Evolutionary conservation across 2,113 vertebrate genomes (phyloP).

Genomic region (Plecturocebus donacophilus): DNA sequence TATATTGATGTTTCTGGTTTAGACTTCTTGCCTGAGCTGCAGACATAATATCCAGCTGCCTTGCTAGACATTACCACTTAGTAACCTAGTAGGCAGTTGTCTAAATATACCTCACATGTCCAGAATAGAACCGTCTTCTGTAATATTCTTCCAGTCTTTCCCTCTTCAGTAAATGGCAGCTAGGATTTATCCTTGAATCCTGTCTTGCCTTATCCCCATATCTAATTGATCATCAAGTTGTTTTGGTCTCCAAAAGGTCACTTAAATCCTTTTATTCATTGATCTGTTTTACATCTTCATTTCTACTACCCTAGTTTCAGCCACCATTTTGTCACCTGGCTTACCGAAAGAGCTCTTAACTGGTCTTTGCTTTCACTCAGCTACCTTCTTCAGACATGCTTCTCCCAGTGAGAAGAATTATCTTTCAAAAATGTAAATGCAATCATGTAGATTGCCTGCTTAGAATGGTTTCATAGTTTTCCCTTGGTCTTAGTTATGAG

Average conservation of each 20-base stretch:
- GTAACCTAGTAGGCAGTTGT: not conserved
- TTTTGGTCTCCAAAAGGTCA: constrained; percentile 18
- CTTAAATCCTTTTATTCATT: not conserved
- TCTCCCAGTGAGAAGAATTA: not conserved
- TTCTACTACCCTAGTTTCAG: not conserved
- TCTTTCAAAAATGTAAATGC: constrained; percentile 10
- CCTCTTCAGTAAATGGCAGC: not conserved
- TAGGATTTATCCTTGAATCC: not conserved
- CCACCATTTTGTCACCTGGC: not conserved
- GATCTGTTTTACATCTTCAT: not conserved
- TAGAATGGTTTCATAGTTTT: not conserved
- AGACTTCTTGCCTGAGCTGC: not conserved
- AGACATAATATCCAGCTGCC: not conserved
- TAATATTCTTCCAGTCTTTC: not conserved
- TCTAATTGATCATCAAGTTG: not conserved
- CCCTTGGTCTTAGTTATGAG: not conserved
- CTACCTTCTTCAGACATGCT: not conserved
- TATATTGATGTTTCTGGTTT: constrained; percentile 9
- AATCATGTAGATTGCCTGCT: not conserved
- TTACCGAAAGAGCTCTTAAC: not conserved
- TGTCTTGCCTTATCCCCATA: not conserved
- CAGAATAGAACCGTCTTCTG: not conserved
- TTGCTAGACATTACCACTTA: not conserved
- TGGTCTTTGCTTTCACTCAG: not conserved
- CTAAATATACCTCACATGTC: constrained; percentile 1